Evolutionary conservation across 2,113 vertebrate genomes (phyloP).

Genomic region (Probosciger aterrimus): DNA sequence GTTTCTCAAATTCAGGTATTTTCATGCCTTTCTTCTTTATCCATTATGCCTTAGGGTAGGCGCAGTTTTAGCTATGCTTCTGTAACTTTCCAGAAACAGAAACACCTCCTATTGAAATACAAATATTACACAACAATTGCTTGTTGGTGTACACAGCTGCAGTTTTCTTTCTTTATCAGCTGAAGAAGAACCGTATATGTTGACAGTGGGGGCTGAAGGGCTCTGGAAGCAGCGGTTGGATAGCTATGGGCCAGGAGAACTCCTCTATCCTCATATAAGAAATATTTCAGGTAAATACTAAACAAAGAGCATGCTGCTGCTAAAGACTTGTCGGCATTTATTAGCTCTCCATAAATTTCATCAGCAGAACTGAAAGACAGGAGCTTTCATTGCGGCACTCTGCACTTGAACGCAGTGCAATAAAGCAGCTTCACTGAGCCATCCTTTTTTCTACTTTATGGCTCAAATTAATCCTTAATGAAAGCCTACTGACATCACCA

Average conservation of each 20-base stretch:
- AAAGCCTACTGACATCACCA: background rate
- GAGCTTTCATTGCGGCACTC: background rate
- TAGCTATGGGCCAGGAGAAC: slow-evolving; percentile 65
- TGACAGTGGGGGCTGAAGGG: slow-evolving; percentile 67
- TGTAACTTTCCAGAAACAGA: background rate
- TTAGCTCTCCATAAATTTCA: background rate
- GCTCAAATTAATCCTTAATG: background rate
- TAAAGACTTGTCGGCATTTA: background rate
- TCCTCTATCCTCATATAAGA: slow-evolving; percentile 51
- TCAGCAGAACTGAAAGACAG: background rate
- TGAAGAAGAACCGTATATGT: slow-evolving; percentile 64
- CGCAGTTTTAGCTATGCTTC: background rate
- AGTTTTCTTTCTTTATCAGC: slow-evolving; percentile 40
- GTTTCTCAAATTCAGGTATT: background rate
- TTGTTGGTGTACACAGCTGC: background rate
- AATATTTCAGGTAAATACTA: slow-evolving; percentile 71
- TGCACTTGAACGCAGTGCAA: background rate
- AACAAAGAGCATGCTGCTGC: background rate
- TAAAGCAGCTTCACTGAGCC: background rate
- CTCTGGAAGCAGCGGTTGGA: slow-evolving; percentile 75
- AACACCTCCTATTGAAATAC: background rate
- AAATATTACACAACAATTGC: background rate
- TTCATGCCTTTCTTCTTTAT: background rate
- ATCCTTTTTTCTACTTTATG: background rate
- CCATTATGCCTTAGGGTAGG: background rate